A percentile compares a stretch with the other conserved stretches of the same genome.
Evolutionary conservation across 2,113 vertebrate species (phyloP).

Genomic region (Helogale parvula): DNA sequence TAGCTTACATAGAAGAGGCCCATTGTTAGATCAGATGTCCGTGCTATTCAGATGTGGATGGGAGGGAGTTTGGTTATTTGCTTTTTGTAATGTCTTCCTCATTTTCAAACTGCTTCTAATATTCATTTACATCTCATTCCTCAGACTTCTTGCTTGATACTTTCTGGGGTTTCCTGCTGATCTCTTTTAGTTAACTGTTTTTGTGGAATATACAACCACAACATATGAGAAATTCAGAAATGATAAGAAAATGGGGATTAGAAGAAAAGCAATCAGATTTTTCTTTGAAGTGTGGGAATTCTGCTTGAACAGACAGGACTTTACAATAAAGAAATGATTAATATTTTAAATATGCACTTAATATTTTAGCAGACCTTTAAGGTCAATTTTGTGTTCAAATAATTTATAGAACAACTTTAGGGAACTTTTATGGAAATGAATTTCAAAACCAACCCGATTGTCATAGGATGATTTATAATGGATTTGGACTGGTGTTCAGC

Average conservation of each 20-base stretch:
- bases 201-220: not conserved
- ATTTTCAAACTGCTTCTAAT: not conserved
- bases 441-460: not conserved
- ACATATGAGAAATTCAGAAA: not conserved
- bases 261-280: not conserved
- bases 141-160: not conserved
- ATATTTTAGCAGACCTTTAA: slow-evolving; percentile 58
- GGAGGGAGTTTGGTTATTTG: not conserved
- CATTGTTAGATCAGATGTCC: not conserved
- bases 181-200: not conserved
- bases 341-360: slow-evolving; percentile 53
- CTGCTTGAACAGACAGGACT: not conserved
- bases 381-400: slow-evolving; percentile 52
- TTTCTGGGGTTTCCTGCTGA: not conserved
- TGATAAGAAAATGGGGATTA: not conserved
- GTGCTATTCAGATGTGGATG: not conserved
- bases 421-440: slow-evolving; percentile 31
- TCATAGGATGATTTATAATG: not conserved
- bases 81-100: not conserved
- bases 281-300: not conserved
- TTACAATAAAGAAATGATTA: slow-evolving; percentile 34
- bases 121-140: not conserved
- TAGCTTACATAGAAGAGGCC: not conserved
- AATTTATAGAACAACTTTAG: slow-evolving; percentile 30
- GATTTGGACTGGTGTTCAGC: not conserved